A percentile compares a stretch with the other conserved stretches of the same genome.
These are phyloP conservation scores for Pararge aegeria DNA, from an alignment of 1,140 invertebrate genomes.

Conservation along the genomic window DNA sequence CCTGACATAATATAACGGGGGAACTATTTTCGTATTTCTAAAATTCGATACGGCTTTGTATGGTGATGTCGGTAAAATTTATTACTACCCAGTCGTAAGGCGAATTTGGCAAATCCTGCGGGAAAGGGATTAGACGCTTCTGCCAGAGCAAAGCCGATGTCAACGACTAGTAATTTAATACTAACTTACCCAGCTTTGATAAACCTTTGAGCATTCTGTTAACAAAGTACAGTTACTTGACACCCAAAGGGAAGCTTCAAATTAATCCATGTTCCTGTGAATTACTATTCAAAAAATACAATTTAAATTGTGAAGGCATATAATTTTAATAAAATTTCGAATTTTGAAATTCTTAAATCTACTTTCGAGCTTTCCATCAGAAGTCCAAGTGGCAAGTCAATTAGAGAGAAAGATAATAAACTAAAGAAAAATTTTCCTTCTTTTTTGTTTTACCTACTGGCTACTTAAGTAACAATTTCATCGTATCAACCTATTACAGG, in stretches of 20 bases:
- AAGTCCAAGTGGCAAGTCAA: too few species aligned
- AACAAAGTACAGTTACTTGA: slow-evolving; percentile 2
- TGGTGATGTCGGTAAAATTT: background rate
- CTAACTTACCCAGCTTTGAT: slow-evolving; percentile 13
- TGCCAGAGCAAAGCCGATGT: slow-evolving; percentile 15
- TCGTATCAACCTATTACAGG: too few species aligned
- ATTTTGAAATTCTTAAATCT: too few species aligned
- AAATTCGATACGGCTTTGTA: background rate
- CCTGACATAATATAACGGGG: background rate
- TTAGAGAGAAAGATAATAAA: too few species aligned
- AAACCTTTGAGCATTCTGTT: slow-evolving; percentile 17
- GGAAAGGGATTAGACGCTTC: slow-evolving; percentile 17
- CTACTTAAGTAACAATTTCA: too few species aligned
- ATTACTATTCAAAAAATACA: too few species aligned
- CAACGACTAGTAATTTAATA: slow-evolving; percentile 25
- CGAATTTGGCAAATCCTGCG: slow-evolving; percentile 6
- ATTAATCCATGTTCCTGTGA: background rate
- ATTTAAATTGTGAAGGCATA: too few species aligned
- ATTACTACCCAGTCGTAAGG: background rate
- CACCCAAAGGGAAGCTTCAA: slow-evolving; percentile 8
- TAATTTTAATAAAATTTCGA: too few species aligned
- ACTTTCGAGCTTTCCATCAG: too few species aligned
- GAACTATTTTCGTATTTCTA: background rate
- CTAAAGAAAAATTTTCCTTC: too few species aligned
- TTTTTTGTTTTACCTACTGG: too few species aligned